phyloP scores from a whole-genome alignment of 2,797 vertebrate genomes.

The Periophthalmus magnuspinnatus region DNA sequence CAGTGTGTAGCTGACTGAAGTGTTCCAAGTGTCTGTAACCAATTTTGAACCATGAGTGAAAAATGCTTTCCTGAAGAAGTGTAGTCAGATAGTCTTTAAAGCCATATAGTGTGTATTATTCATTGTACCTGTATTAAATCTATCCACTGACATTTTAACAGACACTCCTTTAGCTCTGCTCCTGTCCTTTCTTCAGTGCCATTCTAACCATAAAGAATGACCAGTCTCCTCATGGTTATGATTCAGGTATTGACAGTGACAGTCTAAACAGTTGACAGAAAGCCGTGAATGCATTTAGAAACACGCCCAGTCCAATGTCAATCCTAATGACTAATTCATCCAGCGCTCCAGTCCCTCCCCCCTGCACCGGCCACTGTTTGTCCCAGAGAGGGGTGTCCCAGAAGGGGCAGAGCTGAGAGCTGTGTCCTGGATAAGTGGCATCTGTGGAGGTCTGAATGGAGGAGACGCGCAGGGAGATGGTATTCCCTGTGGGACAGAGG shows the following conservation, averaged over 20 bases:
- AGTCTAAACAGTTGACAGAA: constrained; percentile 51
- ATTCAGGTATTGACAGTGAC: constrained; percentile 54
- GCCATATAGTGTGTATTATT: too few relatives aligned
- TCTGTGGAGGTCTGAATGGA: constrained; percentile 65
- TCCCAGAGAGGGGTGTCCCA: constrained; percentile 60
- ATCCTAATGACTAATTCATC: constrained; percentile 83
- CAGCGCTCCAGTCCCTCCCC: constrained; percentile 63
- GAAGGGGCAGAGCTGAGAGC: constrained; percentile 54
- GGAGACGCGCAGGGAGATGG: constrained; percentile 41
- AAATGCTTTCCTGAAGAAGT: too few relatives aligned
- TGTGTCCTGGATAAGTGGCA: constrained; percentile 65
- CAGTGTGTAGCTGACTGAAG: too few relatives aligned
- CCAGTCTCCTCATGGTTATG: background rate
- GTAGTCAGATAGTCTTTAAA: too few relatives aligned
- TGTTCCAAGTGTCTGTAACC: too few relatives aligned
- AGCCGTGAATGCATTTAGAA: constrained; percentile 39
- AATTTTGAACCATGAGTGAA: too few relatives aligned
- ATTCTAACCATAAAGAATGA: background rate
- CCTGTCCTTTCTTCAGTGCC: background rate
- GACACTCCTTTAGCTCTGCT: background rate
- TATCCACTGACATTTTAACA: background rate
- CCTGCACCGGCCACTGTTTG: constrained; percentile 31
- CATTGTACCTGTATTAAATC: background rate
- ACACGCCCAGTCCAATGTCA: constrained; percentile 66
- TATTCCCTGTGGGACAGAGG: constrained; percentile 67